Conservation (phyloP, 2,113 vertebrate genomes). For the Gulo gulo region DNA sequence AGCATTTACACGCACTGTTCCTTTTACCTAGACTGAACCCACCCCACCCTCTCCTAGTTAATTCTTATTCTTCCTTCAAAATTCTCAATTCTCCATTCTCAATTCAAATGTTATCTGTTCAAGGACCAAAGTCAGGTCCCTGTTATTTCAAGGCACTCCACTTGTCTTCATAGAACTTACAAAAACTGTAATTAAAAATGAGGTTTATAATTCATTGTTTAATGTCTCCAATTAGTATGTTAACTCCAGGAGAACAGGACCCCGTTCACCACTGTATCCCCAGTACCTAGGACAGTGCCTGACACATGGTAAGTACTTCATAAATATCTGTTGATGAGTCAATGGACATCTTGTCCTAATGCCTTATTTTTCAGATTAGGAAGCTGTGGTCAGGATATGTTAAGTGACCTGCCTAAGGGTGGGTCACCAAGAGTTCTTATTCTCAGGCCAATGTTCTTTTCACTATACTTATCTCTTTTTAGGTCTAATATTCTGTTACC, state of each 20-base stretch:
- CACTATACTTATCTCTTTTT: not conserved
- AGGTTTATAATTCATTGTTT: not conserved
- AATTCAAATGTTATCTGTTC: not conserved
- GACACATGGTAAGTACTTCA: not conserved
- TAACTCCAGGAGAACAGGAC: not conserved
- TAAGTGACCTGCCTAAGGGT: constrained; percentile 5
- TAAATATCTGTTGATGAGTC: not conserved
- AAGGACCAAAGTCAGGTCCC: not conserved
- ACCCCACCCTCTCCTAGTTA: not conserved
- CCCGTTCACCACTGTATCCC: not conserved
- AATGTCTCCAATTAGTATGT: not conserved
- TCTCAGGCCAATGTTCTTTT: not conserved
- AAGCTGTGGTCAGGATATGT: not conserved
- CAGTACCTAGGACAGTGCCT: not conserved
- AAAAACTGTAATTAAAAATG: not conserved
- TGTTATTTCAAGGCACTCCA: not conserved
- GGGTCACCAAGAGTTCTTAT: not conserved
- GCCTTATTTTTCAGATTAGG: not conserved
- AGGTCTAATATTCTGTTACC: not conserved
- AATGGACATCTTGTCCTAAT: not conserved
- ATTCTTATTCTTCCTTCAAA: constrained; percentile 5
- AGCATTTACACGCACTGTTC: not conserved
- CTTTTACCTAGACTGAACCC: not conserved
- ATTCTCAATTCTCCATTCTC: not conserved
- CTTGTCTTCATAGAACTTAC: not conserved